Conservation (phyloP, 2,888 invertebrate species). For the Diaphora mendica region DNA sequence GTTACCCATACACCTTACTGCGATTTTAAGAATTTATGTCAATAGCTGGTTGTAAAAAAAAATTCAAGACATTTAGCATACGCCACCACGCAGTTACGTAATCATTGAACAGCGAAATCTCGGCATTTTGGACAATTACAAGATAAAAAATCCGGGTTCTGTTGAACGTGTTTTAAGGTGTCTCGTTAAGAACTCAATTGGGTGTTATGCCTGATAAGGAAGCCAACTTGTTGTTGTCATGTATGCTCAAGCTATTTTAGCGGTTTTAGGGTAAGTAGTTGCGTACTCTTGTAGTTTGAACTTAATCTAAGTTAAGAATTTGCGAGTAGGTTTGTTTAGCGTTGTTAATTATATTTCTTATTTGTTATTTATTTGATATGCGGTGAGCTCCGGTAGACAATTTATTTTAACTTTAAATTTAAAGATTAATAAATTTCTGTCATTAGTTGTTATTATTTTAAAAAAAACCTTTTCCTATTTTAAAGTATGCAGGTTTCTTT, state of each 20-base stretch:
- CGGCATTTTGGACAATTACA: constrained; percentile 48
- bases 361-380: no score
- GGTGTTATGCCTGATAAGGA: constrained; percentile 57
- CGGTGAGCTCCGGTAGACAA: no score
- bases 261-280: constrained; percentile 17
- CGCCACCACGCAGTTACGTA: constrained; percentile 35
- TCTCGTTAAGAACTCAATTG: constrained; percentile 62
- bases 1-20: background rate
- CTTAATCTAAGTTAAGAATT: no score
- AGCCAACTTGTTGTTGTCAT: constrained; percentile 32
- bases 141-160: constrained; percentile 47
- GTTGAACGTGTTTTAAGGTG: constrained; percentile 55
- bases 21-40: background rate
- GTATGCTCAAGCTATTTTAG: constrained; percentile 33
- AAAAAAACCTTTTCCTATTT: no score
- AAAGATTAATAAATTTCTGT: no score
- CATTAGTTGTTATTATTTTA: no score
- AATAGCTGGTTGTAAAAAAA: constrained; percentile 7
- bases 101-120: constrained; percentile 51
- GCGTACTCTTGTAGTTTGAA: background rate
- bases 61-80: constrained; percentile 33
- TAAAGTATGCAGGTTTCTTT: no score
- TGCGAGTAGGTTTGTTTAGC: no score
- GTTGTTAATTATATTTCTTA: no score
- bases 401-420: no score